Conservation (phyloP, 1,140 invertebrate species). For the Drosophila lini region DNA sequence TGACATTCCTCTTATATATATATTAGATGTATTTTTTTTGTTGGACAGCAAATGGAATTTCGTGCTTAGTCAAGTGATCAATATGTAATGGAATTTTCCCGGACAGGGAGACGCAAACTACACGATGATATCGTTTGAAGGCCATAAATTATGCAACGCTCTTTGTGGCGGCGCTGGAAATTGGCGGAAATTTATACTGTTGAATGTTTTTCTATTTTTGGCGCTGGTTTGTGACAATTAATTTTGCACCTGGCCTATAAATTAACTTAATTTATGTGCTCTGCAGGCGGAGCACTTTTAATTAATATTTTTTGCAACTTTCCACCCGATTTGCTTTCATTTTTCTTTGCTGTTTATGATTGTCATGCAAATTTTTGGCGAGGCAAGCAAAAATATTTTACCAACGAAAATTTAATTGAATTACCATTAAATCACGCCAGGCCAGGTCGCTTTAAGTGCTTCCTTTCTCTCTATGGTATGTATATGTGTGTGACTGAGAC, state of each 20-base stretch:
- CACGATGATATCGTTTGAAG: slow-evolving; percentile 11
- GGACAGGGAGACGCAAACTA: slow-evolving; percentile 10
- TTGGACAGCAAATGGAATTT: slow-evolving; percentile 35
- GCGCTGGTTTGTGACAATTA: slow-evolving; percentile 13
- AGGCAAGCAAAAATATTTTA: slow-evolving; percentile 14
- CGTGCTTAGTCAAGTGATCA: slow-evolving; percentile 35
- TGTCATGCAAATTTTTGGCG: slow-evolving; percentile 16
- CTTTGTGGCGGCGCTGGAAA: slow-evolving; percentile 22
- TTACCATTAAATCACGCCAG: background rate
- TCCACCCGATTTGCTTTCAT: background rate
- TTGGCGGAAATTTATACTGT: slow-evolving; percentile 24
- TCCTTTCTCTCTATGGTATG: background rate
- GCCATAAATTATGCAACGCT: slow-evolving; percentile 45
- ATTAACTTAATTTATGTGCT: slow-evolving; percentile 40
- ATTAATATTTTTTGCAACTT: slow-evolving; percentile 34
- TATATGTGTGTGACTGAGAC: background rate
- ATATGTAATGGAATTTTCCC: slow-evolving; percentile 44
- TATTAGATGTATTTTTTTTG: slow-evolving; percentile 3
- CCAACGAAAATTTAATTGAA: slow-evolving; percentile 22
- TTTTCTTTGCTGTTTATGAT: background rate
- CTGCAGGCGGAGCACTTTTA: slow-evolving; percentile 27
- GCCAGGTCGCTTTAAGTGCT: slow-evolving; percentile 11
- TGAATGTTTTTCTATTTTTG: slow-evolving; percentile 20
- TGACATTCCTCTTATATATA: slow-evolving; percentile 18
- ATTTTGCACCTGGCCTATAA: slow-evolving; percentile 40